Percentiles rank a stretch among this genome's conserved stretches.
Conservation (phyloP, 2,888 invertebrate species). For the Lapara coniferarum region DNA sequence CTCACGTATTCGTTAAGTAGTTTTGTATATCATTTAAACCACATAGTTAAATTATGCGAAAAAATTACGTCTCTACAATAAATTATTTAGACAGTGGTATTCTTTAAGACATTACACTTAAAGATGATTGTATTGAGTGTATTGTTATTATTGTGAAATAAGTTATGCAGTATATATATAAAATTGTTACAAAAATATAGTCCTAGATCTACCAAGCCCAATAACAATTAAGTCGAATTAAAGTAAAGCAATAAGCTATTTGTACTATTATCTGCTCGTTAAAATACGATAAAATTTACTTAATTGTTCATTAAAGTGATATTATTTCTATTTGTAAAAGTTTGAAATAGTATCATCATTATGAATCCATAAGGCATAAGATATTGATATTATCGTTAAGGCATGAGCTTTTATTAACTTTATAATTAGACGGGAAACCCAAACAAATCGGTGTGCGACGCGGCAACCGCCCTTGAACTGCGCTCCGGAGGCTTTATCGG, state of each 20-base stretch:
- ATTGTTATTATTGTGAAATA: no score
- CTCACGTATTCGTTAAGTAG: not conserved
- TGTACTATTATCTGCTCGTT: not conserved
- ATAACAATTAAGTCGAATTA: no score
- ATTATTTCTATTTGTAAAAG: not conserved
- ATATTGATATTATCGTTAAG: conserved; percentile 30
- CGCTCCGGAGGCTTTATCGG: conserved; percentile 57
- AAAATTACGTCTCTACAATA: no score
- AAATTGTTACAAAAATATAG: no score
- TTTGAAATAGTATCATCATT: conserved; percentile 8
- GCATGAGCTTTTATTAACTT: conserved; percentile 36
- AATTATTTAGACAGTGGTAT: no score
- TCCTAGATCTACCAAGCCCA: no score
- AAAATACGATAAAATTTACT: not conserved
- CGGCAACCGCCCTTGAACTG: conserved; percentile 82
- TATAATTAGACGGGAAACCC: conserved; percentile 60
- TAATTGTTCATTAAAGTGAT: not conserved
- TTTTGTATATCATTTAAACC: not conserved
- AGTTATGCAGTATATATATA: no score
- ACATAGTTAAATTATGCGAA: no score
- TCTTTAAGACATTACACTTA: no score
- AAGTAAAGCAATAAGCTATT: not conserved
- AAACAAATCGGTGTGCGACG: conserved; percentile 68
- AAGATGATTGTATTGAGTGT: no score
- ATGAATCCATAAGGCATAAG: conserved; percentile 15